Evolutionary conservation across 2,888 invertebrate species (phyloP), one percentile per base, ranked within the genome.

Genomic region (Nezara viridula): DNA sequence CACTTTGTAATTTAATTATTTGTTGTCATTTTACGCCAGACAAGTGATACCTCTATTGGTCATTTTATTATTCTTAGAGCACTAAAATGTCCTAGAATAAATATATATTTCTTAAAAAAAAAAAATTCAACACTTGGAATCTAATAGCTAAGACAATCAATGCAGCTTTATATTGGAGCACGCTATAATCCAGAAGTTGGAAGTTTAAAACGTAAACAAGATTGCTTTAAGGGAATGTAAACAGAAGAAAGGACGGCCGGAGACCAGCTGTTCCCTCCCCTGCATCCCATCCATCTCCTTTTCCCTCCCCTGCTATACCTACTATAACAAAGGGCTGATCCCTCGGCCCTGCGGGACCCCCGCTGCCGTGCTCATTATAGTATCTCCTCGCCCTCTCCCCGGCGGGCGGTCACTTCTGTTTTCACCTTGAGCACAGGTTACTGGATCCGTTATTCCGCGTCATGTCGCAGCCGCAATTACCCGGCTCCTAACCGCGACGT

Each of bases 381-480:
- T 47, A 81, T 44, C 44, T n/a, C 81, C 44, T n/a, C 24, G 12
- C 2, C n/a, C 44, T 21, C 40, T 16, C 60, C 27, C n/a, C 60
- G 4, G 27, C 60, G 14, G 60, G 60, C 66, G 66, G 66, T 73
- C 66, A 73, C 66, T 73, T 37, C 66, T 44, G 81, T 81, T 40
- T 81, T 81, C 81, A 81, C 81, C 81, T 81, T 81, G 44, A 81
- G 37, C 81, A n/a, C 66, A 21, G 66, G 66, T 73, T 60, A 73
- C 37, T 3, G 66, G 66, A 7, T 24, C 81, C 81, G 81, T 81
- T 81, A 81, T n/a, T n/a, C 21, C n/a, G 40, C 37, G 81, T 81
- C 81, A 47, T 44, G 44, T 44, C 37, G 44, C 81, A 44, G 40
- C 81, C n/a, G 81, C 81, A 81, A 81, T 81, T 81, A 81, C 81